Conservation (phyloP, 1,140 invertebrate species). For the Metaphire vulgaris region DNA sequence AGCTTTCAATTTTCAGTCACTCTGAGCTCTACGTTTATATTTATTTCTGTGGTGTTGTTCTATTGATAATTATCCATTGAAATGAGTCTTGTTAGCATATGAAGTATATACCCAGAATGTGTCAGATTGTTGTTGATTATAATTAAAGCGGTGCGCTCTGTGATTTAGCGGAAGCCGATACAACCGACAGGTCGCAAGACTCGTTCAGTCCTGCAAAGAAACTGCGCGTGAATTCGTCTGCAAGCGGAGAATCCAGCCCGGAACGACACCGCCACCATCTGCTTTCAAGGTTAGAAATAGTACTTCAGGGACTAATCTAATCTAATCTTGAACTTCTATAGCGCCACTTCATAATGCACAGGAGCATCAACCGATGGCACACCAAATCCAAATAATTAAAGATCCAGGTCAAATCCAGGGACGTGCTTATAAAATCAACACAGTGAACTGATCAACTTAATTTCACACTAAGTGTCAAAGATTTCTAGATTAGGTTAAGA, state of each 20-base stretch:
- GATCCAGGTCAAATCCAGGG: neutral
- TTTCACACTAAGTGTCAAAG: neutral
- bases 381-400: neutral
- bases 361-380: neutral
- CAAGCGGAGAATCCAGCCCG: neutral
- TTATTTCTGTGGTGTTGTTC: neutral
- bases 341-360: neutral
- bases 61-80: neutral
- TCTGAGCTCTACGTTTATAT: neutral
- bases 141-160: neutral
- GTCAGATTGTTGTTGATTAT: neutral
- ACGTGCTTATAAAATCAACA: neutral
- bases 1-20: neutral
- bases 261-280: neutral
- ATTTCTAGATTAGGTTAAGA: too few relatives aligned
- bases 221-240: neutral
- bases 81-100: neutral
- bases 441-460: neutral
- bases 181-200: neutral
- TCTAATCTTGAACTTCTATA: too few relatives aligned
- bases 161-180: neutral
- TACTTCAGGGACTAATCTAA: too few relatives aligned
- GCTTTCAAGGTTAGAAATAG: neutral
- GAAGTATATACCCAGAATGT: neutral
- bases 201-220: neutral